Percentiles rank a stretch among this genome's conserved stretches.
These are phyloP conservation scores for Anastatus disparis DNA, from an alignment of 1,140 invertebrate genomes.

Conservation along the genomic window DNA sequence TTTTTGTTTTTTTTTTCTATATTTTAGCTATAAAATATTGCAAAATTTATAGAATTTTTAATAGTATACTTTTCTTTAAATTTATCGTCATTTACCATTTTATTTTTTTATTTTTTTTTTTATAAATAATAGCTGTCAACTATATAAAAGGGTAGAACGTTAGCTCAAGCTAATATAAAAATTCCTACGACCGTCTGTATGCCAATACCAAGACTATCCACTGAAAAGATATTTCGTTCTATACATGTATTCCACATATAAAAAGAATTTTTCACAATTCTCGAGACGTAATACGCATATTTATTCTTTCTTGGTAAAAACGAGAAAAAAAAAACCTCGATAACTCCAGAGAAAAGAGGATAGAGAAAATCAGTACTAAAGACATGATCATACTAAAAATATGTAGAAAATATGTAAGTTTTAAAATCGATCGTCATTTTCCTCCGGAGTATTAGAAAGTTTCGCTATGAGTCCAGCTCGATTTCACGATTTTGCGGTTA, in stretches of 20 bases:
- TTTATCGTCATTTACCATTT: no score
- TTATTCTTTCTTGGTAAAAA: background rate
- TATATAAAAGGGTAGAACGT: no score
- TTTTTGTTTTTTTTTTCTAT: no score
- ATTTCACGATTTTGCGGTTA: slow-evolving; percentile 16
- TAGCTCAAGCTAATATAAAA: slow-evolving; percentile 1
- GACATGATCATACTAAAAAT: no score
- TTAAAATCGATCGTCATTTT: no score
- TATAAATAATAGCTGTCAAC: no score
- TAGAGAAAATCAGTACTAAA: background rate
- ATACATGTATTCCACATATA: background rate
- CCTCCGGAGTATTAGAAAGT: background rate
- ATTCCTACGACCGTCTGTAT: background rate
- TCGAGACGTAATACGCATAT: slow-evolving; percentile 5
- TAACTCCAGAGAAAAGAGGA: background rate
- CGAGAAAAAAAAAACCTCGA: background rate
- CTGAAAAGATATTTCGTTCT: background rate
- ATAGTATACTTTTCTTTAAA: no score
- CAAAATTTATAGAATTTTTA: no score
- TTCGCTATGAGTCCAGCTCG: background rate
- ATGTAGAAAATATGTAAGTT: no score
- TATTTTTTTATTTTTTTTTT: no score
- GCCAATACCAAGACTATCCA: background rate
- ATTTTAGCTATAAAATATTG: no score
- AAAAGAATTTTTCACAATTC: slow-evolving; percentile 24